These are phyloP conservation scores for Macroglossus sobrinus DNA, from an alignment of 2,113 vertebrate species.

Conservation along the genomic window DNA sequence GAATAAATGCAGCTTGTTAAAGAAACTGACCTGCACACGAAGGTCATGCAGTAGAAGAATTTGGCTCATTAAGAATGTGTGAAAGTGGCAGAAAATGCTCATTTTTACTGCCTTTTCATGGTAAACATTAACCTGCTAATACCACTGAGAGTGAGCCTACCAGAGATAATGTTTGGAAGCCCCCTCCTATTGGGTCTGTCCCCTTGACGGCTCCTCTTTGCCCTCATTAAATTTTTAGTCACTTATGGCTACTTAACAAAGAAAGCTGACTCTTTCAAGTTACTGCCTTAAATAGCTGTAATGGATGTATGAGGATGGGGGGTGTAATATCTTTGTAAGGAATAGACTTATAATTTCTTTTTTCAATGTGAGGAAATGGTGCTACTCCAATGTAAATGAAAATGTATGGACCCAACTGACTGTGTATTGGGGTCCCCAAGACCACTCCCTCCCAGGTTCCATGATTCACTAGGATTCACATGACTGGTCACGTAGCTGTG, in stretches of 20 bases:
- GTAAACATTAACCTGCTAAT: neutral
- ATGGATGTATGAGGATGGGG: neutral
- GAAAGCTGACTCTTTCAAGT: conserved; percentile 42
- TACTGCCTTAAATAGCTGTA: neutral
- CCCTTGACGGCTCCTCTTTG: neutral
- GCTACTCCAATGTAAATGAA: neutral
- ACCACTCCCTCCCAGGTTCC: neutral
- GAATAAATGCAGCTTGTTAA: conserved; percentile 12
- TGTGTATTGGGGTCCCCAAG: neutral
- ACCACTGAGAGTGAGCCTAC: neutral
- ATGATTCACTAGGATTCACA: neutral
- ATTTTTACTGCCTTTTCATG: conserved; percentile 20
- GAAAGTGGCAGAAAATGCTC: conserved; percentile 24
- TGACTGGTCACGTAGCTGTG: neutral
- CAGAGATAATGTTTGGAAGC: neutral
- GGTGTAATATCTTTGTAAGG: neutral
- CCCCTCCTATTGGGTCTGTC: neutral
- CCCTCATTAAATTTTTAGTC: conserved; percentile 34
- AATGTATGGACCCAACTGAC: neutral
- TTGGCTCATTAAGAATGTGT: conserved; percentile 43
- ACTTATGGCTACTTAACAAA: neutral
- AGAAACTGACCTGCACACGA: neutral
- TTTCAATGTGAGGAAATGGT: neutral
- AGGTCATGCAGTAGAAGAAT: neutral
- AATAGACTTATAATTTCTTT: neutral